Percentiles rank a stretch among this genome's conserved stretches.
Evolutionary conservation across 2,888 invertebrate genomes (phyloP).

Genomic region (Agonum fuliginosum): DNA sequence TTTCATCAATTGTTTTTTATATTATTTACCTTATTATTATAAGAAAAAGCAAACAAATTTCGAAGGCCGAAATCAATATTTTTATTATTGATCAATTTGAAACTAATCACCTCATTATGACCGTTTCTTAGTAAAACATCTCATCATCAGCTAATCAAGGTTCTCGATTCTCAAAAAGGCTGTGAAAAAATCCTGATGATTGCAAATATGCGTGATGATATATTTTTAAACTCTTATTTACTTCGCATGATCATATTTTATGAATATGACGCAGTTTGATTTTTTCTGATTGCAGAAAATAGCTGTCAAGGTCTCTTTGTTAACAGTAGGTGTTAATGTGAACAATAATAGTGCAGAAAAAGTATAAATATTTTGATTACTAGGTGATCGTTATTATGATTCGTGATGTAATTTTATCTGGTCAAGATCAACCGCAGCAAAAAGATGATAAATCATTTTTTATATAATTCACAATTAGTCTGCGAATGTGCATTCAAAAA

Average conservation of each 20-base stretch:
- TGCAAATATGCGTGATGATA: conserved; percentile 19
- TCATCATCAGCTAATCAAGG: neutral
- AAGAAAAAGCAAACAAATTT: conserved; percentile 9
- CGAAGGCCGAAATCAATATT: conserved; percentile 19
- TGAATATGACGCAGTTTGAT: conserved; percentile 27
- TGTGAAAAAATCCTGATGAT: neutral
- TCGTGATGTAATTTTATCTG: neutral
- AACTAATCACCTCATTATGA: conserved; percentile 23
- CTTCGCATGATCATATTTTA: conserved; percentile 16
- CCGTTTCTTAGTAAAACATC: neutral
- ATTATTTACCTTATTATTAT: conserved; percentile 27
- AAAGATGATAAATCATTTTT: too few species aligned
- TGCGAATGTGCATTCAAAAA: too few species aligned
- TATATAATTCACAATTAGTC: too few species aligned
- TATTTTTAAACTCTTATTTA: conserved; percentile 31
- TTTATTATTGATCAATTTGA: neutral
- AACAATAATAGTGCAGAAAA: neutral
- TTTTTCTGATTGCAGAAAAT: conserved; percentile 7
- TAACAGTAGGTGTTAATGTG: neutral
- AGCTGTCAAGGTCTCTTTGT: neutral
- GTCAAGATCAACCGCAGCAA: neutral
- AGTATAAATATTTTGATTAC: conserved; percentile 6
- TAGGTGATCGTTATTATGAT: neutral
- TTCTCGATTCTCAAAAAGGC: neutral
- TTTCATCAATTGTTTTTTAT: conserved; percentile 40